These are phyloP conservation scores for Magallana gigas DNA, from an alignment of 1,140 invertebrate genomes.

Conservation along the genomic window DNA sequence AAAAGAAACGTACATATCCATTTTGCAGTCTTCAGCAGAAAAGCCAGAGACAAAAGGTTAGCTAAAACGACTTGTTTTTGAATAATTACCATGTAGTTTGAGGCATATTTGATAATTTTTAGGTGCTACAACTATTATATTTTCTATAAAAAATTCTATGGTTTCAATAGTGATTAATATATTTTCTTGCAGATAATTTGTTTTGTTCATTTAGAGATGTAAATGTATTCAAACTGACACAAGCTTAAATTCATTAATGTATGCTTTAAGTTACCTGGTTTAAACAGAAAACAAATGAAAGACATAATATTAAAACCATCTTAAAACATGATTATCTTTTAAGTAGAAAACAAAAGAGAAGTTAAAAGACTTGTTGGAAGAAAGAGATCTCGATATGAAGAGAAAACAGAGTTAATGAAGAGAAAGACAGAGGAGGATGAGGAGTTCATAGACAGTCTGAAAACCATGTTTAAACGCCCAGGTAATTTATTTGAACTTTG, in stretches of 20 bases:
- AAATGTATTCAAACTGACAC: too few relatives aligned
- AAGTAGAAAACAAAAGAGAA: not conserved
- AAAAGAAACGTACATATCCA: not conserved
- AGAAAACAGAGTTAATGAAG: conserved; percentile 23
- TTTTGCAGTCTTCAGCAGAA: not conserved
- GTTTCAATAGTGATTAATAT: too few relatives aligned
- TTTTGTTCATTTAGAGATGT: too few relatives aligned
- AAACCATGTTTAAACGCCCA: conserved; percentile 27
- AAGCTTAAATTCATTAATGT: too few relatives aligned
- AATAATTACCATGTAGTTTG: too few relatives aligned
- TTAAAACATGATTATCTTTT: not conserved
- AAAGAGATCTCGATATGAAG: conserved; percentile 17
- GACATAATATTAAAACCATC: too few relatives aligned
- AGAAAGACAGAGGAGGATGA: conserved; percentile 30
- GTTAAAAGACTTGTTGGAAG: not conserved
- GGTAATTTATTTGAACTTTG: not conserved
- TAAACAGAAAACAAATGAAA: too few relatives aligned
- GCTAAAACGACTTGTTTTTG: not conserved
- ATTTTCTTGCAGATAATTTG: too few relatives aligned
- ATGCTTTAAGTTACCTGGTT: too few relatives aligned
- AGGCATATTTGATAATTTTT: too few relatives aligned
- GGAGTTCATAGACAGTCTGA: conserved; percentile 8
- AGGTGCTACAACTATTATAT: too few relatives aligned
- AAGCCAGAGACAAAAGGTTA: not conserved
- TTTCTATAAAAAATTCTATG: too few relatives aligned